These are phyloP conservation scores for Dicranocentrus wangi DNA, from an alignment of 2,888 invertebrate species.

Conservation along the genomic window DNA sequence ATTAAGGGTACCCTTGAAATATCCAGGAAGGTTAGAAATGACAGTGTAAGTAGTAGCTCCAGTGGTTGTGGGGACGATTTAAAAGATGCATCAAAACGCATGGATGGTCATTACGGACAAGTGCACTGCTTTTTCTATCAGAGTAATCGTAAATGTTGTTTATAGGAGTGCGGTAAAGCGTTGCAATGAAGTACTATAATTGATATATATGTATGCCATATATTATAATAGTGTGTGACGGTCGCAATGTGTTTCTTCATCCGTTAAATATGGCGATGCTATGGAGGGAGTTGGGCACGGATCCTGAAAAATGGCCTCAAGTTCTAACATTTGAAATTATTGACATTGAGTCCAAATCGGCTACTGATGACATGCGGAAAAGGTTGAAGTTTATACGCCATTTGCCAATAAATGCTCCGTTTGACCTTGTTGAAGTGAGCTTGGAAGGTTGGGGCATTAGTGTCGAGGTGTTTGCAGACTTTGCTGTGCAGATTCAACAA, in stretches of 20 bases:
- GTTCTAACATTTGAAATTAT: constrained; percentile 85
- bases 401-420: constrained; percentile 91
- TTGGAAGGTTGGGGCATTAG: constrained; percentile 84
- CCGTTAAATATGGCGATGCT: constrained; percentile 92
- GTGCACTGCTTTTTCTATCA: constrained; percentile 88
- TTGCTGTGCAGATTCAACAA: constrained; percentile 82
- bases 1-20: no score
- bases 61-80: constrained; percentile 42
- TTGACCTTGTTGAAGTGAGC: constrained; percentile 91
- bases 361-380: constrained; percentile 87
- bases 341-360: constrained; percentile 90
- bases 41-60: constrained; percentile 74
- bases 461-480: constrained; percentile 78
- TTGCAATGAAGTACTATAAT: neutral
- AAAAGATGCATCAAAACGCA: neutral
- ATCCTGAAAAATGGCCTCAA: constrained; percentile 84
- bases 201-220: neutral
- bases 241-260: constrained; percentile 93
- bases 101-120: constrained; percentile 73
- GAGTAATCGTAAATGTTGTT: constrained; percentile 77
- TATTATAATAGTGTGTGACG: constrained; percentile 80
- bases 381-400: constrained; percentile 87
- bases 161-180: neutral
- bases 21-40: no score
- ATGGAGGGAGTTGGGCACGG: constrained; percentile 87